Base-by-base conservation (phyloP, 2,888 invertebrate species). In the Mythimna loreyi region DNA sequence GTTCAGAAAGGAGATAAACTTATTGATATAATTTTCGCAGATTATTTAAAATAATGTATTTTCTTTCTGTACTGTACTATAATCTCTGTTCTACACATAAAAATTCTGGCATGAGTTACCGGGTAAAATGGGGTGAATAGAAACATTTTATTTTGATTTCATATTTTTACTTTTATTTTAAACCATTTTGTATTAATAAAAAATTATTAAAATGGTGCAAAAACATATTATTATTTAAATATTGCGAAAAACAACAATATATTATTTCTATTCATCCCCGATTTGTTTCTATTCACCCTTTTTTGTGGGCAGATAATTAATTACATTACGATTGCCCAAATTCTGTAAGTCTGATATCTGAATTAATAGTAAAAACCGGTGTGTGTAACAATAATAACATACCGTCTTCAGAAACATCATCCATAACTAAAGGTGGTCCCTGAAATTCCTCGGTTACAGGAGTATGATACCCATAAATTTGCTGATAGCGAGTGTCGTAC, bases 401-500 rank as follows among this genome's bases (percentile, higher is more conserved):
- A 96, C 96, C 96, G 86, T 96, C 96, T 77, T 96, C 96, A 36
- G 92, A 85, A 71, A 85, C 80, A 80, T 96, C 95, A 74, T 96
- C 96, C 91, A 94, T 91, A n/a, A 96, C 90, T 77, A 96, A 85
- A 49, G 96, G 96, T 52, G 96, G 96, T 33, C 96, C 96, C 82
- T 94, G 96, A 80, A 94, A 96, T 72, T 96, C 96, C 79, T 96
- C 95, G 60, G 93, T 95, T 80, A 94, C 80, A 61, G 96, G 95
- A 45, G 95, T 96, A 82, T 94, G 94, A 81, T 96, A 95, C 16
- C 96, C 96, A 86, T 95, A 96, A 66, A 96, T 95, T 83, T 96
- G 96, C 86, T 95, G 95, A 85, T 94, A 96, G 53, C 96, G 93
- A 60, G 94, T 93, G 88, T 96, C 95, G 74, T 95, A 95, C 66